Base-by-base conservation (phyloP, 2,797 vertebrate species). In the Gadopsis marmoratus region DNA sequence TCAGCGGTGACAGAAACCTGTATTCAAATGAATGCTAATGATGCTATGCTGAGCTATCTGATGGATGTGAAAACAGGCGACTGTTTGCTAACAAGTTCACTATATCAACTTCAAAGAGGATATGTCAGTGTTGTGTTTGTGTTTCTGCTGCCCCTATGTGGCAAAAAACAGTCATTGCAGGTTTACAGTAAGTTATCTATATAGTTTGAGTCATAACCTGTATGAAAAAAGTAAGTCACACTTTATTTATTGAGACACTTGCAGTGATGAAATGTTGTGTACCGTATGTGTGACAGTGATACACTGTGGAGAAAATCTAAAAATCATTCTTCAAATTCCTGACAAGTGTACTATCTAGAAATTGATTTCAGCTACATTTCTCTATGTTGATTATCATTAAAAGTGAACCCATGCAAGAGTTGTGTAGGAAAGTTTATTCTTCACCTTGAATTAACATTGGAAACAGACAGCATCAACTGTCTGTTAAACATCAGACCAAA, bases 191-290 rank as follows among this genome's bases (percentile, higher is more conserved):
- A 56, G 37, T 59, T 50, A 17, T 17, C 23, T 23, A 17, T 58
- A 31, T 56, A n/a, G 13, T 56, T 55, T 56, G 19, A n/a, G 19
- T 55, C 17, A 43, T 29, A 21, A 39, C 16, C 35, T 19, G 14
- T 55, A 5, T 54, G 10, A 54, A 19, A 47, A 47, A 50, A 4
- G 21, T 10, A 50, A 43, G 14, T 35, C 35, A 39, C 12, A 37
- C 37, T 33, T 47, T 23, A 60, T 37, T 60, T 50, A 71, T 71
- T 35, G 23, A 45, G 48, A 33, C 21, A 55, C 31, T 48, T 66
- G 12, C 43, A 66, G 1, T 51, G 7, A 67, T 41, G 3, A 43
- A 59, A 50, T n/a, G 23, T 29, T 16, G 51, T 51, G 33, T 71
- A 51, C 33, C 58, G 13, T 41, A 51, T 26, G 7, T 26, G 17